Evolutionary conservation across 2,888 invertebrate genomes (phyloP), one percentile per base, ranked within the genome.

Genomic region (Asteroscopus sphinx): DNA sequence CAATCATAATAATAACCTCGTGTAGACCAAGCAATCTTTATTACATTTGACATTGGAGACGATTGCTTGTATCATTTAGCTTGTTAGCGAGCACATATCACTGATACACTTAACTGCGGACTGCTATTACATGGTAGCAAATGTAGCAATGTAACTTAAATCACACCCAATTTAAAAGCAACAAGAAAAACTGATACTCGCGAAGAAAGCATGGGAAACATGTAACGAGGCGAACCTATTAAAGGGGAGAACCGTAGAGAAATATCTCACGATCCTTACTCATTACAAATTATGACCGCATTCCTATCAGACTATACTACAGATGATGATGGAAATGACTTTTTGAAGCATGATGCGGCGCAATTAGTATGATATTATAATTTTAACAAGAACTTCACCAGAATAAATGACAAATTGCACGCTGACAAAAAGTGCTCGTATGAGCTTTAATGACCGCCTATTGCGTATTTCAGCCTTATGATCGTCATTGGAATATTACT

Each of bases 231-330:
- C 83, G 74, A 86, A 87, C 86, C 85, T 90, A 90, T 92, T 91
- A 91, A 86, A 88, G 86, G 85, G 83, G 84, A 86, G 85, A 88
- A 88, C 87, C 91, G 91, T 88, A 90, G 87, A 91, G 90, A 89
- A 91, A 87, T 85, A 89, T 86, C 89, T 89, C 90, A 90, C 90
- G 90, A 93, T 90, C 89, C 89, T 86, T 79, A 81, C 91, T 93
- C 89, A 93, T 93, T 93, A 93, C 93, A 92, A 93, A 93, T 94
- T 93, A 93, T 93, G 88, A 79, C 86, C 91, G 94, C 93, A 93
- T 93, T 93, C 92, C 90, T 86, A 85, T 86, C 87, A 80, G 76
- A 74, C 80, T 82, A 79, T 84, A 87, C 89, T 87, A 89, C 83
- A 81, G 76, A 83, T 78, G 79, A 75, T 79, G 78, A 80, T 84